These are phyloP conservation scores for Coenonympha arcania DNA, from an alignment of 2,888 invertebrate genomes.

Conservation along the genomic window DNA sequence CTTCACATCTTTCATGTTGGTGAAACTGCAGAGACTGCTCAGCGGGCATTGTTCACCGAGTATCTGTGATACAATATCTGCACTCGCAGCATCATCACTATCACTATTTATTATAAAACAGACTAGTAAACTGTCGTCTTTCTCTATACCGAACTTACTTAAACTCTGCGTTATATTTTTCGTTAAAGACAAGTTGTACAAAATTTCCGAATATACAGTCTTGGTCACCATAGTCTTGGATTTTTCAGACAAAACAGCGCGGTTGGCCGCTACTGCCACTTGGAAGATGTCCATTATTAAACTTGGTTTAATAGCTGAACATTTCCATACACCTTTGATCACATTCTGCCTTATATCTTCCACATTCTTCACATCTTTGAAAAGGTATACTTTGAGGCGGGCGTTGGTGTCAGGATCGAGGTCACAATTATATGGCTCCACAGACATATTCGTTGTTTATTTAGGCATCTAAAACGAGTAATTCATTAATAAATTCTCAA, in stretches of 20 bases:
- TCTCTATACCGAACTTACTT: constrained; percentile 76
- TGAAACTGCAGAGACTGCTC: constrained; percentile 57
- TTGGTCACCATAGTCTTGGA: constrained; percentile 72
- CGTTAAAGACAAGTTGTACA: constrained; percentile 79
- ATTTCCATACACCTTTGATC: constrained; percentile 72
- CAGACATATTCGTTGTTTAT: constrained; percentile 32
- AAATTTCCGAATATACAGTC: constrained; percentile 77
- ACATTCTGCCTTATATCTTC: constrained; percentile 70
- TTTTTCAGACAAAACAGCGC: constrained; percentile 72
- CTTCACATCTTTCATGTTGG: constrained; percentile 68
- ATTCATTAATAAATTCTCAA: no score
- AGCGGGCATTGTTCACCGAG: constrained; percentile 71
- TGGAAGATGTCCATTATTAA: constrained; percentile 75
- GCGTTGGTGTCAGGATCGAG: constrained; percentile 63
- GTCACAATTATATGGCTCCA: constrained; percentile 41
- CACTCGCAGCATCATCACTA: constrained; percentile 39
- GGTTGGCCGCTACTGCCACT: constrained; percentile 79
- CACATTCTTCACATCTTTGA: constrained; percentile 74
- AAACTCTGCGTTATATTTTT: constrained; percentile 81
- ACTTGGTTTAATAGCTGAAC: constrained; percentile 76
- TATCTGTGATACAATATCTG: constrained; percentile 59
- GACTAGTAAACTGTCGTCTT: constrained; percentile 43
- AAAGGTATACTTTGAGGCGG: constrained; percentile 67
- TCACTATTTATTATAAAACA: constrained; percentile 46
- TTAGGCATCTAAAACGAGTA: no score